Percentiles rank a stretch among this genome's conserved stretches.
These are phyloP conservation scores for Parazoanthus atlanticus DNA, from an alignment of 92 coral and sea anemone species.

Conservation along the genomic window DNA sequence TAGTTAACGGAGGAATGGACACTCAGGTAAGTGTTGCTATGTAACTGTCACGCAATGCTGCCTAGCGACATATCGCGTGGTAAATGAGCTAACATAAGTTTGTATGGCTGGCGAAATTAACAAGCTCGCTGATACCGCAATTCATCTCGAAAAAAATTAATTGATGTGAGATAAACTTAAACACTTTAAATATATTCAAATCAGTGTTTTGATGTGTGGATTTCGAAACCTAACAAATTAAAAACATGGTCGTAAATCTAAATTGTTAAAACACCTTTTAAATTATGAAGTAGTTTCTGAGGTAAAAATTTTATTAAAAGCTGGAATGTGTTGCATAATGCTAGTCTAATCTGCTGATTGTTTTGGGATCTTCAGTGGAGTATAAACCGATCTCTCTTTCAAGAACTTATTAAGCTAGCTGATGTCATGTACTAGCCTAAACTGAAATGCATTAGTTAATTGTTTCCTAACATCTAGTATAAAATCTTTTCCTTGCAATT, in stretches of 20 bases:
- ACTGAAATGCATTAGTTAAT: conserved; percentile 2
- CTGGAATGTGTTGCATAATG: not conserved
- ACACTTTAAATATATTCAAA: not conserved
- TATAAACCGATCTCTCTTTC: not conserved
- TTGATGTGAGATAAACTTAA: too few relatives aligned
- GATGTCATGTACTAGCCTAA: not conserved
- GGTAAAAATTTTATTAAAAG: not conserved
- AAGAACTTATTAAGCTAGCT: not conserved
- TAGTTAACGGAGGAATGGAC: conserved; percentile 43
- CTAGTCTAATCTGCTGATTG: not conserved
- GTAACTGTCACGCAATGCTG: not conserved
- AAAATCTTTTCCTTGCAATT: not conserved
- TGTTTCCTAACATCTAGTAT: not conserved
- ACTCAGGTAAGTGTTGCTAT: conserved; percentile 19
- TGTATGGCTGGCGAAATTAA: not conserved
- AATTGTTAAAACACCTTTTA: not conserved
- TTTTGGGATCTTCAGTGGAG: not conserved
- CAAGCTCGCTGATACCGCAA: not conserved
- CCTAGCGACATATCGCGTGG: not conserved
- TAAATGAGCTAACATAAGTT: too few relatives aligned
- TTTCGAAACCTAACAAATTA: not conserved
- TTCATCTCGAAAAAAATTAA: too few relatives aligned
- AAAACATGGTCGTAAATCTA: not conserved
- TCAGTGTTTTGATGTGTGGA: not conserved
- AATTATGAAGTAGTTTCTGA: not conserved